Percentiles rank a stretch among this genome's conserved stretches.
Evolutionary conservation across 2,888 invertebrate genomes (phyloP).

Genomic region (Crematogaster levior): DNA sequence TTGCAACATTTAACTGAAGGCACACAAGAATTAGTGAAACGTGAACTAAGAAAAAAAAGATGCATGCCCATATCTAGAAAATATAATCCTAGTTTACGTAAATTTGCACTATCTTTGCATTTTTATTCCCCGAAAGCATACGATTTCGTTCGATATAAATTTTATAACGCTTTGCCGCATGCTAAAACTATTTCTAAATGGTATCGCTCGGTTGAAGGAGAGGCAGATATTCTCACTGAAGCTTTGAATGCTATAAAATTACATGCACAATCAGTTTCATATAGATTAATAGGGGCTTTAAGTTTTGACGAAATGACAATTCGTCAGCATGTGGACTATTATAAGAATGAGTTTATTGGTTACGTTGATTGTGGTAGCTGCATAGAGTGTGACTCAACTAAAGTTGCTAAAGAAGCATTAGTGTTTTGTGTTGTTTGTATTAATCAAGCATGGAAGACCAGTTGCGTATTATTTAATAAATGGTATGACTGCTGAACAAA

Average conservation of each 20-base stretch:
- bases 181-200: neutral
- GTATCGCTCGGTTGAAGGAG: neutral
- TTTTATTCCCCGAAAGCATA: neutral
- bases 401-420: too few species aligned
- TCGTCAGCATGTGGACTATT: neutral
- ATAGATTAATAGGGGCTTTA: neutral
- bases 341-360: neutral
- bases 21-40: too few species aligned
- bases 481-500: neutral
- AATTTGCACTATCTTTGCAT: neutral
- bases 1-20: too few species aligned
- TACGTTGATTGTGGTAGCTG: neutral
- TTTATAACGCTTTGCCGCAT: neutral
- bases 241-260: neutral
- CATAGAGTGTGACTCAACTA: neutral
- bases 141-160: neutral
- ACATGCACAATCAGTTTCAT: too few species aligned
- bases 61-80: too few species aligned
- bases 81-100: too few species aligned
- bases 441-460: neutral
- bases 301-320: neutral
- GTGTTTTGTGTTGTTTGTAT: neutral
- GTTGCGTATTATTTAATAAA: neutral
- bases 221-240: neutral
- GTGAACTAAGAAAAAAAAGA: too few species aligned